Base-by-base conservation (phyloP, 2,888 invertebrate genomes). In the Lasioglossum vierecki region DNA sequence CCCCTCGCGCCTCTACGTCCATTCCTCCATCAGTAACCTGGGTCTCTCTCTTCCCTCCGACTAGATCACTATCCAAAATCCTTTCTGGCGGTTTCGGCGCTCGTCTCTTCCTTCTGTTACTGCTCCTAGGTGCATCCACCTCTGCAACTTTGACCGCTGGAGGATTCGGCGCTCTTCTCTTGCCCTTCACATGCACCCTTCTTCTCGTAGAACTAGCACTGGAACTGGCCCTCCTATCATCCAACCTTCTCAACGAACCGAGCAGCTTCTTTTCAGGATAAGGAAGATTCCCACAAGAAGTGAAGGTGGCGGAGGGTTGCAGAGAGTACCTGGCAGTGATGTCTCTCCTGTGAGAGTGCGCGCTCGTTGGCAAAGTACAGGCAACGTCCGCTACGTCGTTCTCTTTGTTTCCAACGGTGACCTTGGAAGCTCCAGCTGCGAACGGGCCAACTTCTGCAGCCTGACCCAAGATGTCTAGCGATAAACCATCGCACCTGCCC, bases 101-200 rank as follows among this genome's bases (percentile, higher is more conserved):
- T 30, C 95, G 96, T 86, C 96, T 96, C 91, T 95, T 95, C 83
- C 95, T 92, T 82, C 93, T 91, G 26, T 83, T 88, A 60, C 86
- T 89, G 73, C 82, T 86, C 41, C 85, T 85, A 68, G 84, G 71
- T 18, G 74, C 90, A 83, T 90, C 87, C 78, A 83, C 86, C 75
- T 85, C 88, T 9, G 60, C 60, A 41, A 53, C 68, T 13, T 80
- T 82, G 44, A 75, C 44, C n/a, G 91, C 93, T 0, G 97, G 97
- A 8, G 97, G 97, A 88, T 96, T 96, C 0, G 97, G 97, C 0
- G 97, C 97, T 92, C 96, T 96, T 76, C 97, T 95, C 94, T 98
- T 98, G 41, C 97, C 97, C 88, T 97, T 97, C 0, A 97, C 97
- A 95, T 97, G 97, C 41, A 96, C 96, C 88, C 96, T 96, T 73